Conservation (phyloP, 2,888 invertebrate species). For the Brenthis daphne region DNA sequence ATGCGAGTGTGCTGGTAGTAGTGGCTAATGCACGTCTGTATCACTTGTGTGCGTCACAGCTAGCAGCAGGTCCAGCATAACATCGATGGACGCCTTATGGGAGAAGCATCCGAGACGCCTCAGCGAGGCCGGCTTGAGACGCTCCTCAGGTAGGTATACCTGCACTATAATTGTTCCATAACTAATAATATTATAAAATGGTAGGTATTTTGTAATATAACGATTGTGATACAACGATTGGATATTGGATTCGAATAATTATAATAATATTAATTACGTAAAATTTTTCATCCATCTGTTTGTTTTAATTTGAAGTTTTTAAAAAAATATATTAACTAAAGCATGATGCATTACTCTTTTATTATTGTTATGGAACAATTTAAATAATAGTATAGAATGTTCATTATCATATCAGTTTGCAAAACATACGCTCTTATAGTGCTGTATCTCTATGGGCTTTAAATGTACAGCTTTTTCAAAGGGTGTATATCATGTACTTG, state of each 20-base stretch:
- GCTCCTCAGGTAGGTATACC: constrained; percentile 87
- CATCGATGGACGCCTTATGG: constrained; percentile 88
- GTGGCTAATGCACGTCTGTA: constrained; percentile 78
- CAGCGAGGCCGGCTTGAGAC: constrained; percentile 88
- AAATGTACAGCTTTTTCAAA: constrained; percentile 41
- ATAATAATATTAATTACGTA: too few relatives aligned
- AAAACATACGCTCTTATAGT: constrained; percentile 44
- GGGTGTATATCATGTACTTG: constrained; percentile 41
- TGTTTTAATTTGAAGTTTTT: too few relatives aligned
- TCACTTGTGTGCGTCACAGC: constrained; percentile 77
- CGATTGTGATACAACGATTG: too few relatives aligned
- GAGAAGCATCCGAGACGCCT: constrained; percentile 87
- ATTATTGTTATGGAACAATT: constrained; percentile 44
- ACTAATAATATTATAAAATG: neutral
- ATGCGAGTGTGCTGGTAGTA: constrained; percentile 58
- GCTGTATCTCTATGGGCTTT: constrained; percentile 40
- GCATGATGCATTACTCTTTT: constrained; percentile 25
- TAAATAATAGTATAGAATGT: constrained; percentile 39
- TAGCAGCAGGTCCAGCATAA: constrained; percentile 83
- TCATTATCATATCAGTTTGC: constrained; percentile 44
- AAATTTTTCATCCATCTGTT: too few relatives aligned
- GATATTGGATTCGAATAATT: too few relatives aligned
- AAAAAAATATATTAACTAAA: too few relatives aligned
- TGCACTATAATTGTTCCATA: constrained; percentile 29
- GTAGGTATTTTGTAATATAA: too few relatives aligned